Percentiles rank a stretch among this genome's conserved stretches.
These are phyloP conservation scores for Mustelus asterias DNA, from an alignment of 2,113 vertebrate species.

Conservation along the genomic window DNA sequence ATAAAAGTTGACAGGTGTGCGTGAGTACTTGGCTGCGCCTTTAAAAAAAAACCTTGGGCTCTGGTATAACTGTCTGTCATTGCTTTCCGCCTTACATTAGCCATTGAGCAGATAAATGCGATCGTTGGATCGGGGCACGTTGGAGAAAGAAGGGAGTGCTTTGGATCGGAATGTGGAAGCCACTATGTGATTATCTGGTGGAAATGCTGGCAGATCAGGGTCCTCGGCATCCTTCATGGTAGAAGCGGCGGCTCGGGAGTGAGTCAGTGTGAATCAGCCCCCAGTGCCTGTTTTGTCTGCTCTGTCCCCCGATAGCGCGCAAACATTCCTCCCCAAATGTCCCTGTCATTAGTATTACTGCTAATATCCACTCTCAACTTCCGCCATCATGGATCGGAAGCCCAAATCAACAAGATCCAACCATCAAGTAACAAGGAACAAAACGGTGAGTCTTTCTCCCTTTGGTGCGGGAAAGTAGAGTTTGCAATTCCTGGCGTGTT, in stretches of 20 bases:
- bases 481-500: neutral
- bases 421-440: slow-evolving; percentile 78
- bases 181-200: slow-evolving; percentile 64
- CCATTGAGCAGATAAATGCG: slow-evolving; percentile 34
- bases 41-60: slow-evolving; percentile 10
- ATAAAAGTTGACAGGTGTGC: slow-evolving; percentile 37
- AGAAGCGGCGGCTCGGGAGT: neutral
- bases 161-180: slow-evolving; percentile 87
- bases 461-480: neutral
- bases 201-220: slow-evolving; percentile 72
- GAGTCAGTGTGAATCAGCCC: slow-evolving; percentile 69
- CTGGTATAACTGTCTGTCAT: slow-evolving; percentile 17
- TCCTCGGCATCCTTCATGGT: slow-evolving; percentile 51
- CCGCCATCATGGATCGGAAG: slow-evolving; percentile 69
- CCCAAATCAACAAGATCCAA: slow-evolving; percentile 82
- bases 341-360: slow-evolving; percentile 79
- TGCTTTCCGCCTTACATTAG: slow-evolving; percentile 1
- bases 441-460: slow-evolving; percentile 70
- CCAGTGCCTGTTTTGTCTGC: slow-evolving; percentile 52
- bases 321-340: slow-evolving; percentile 73
- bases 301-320: slow-evolving; percentile 51
- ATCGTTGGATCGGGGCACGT: slow-evolving; percentile 29
- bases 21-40: slow-evolving; percentile 20
- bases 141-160: slow-evolving; percentile 39
- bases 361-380: slow-evolving; percentile 77